A percentile compares a stretch with the other conserved stretches of the same genome.
These are phyloP conservation scores for Phrynocephalus forsythii DNA, from an alignment of 2,797 vertebrate genomes.

Conservation along the genomic window DNA sequence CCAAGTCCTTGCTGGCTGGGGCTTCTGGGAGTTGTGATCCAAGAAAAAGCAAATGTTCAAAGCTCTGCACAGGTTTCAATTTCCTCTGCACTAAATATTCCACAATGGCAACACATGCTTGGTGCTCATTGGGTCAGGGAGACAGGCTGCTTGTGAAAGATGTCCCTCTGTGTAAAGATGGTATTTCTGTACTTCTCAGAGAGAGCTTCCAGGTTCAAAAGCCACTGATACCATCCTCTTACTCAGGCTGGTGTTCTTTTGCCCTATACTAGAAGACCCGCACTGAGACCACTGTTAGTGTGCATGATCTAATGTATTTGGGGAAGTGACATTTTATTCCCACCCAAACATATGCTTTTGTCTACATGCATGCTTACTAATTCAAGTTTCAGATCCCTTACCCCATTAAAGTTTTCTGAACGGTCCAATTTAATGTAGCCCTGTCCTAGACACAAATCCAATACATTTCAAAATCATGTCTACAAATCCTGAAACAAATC, in stretches of 20 bases:
- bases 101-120: too few relatives aligned
- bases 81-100: background rate
- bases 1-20: background rate
- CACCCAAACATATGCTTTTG: background rate
- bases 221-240: background rate
- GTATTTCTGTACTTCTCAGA: background rate
- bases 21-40: background rate
- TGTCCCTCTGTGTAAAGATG: too few relatives aligned
- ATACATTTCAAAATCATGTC: slow-evolving; percentile 38
- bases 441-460: slow-evolving; percentile 31
- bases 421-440: slow-evolving; percentile 47
- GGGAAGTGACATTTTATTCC: background rate
- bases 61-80: background rate
- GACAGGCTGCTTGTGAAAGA: too few relatives aligned
- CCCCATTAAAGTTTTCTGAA: slow-evolving; percentile 50
- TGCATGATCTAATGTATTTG: background rate
- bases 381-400: background rate
- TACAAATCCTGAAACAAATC: slow-evolving; percentile 55
- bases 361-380: background rate
- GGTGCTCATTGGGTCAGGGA: too few relatives aligned
- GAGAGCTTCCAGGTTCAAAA: background rate
- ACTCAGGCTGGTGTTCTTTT: background rate
- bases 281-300: too few relatives aligned
- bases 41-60: background rate
- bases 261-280: background rate